Evolutionary conservation across 2,797 vertebrate species (phyloP), one percentile per base, ranked within the genome.

Genomic region (Enteromius mattozi): DNA sequence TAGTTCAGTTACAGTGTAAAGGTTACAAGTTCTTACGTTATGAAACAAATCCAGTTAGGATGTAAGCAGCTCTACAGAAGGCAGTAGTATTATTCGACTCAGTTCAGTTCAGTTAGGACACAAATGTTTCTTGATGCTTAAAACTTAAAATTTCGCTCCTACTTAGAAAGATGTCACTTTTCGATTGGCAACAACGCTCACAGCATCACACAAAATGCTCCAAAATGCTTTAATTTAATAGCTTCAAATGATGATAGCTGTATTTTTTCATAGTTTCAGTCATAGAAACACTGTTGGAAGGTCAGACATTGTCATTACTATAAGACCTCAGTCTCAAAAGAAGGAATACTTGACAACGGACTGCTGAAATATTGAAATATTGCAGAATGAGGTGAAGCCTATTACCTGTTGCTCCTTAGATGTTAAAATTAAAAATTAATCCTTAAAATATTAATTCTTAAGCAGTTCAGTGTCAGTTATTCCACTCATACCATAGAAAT

Each of bases 321-420:
- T 35, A 59, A 40, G 54, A 77, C 35, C 76, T 61, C 30, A n/a
- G 30, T 75, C 56, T 78, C 24, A 47, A 78, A 63, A 19, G 14
- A 33, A 27, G 77, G 40, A 47, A 14, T 47, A 13, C 47, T 4
- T 78, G 24, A 33, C 6, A 12, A 56, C 6, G 0, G 24, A 7
- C 40, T 1, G 1, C 10, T 65, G 40, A 65, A 78, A 63, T 47
- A 65, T 47, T 33, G 40, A 65, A 78, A 17, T 47, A 78, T 19
- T 7, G 30, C n/a, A 19, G 35, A 14, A 27, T 61, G 33, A 42
- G 27, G n/a, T 16, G 1, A 33, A 45, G 40, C 40, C 24, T 63
- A 63, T 63, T 65, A 42, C 9, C 59, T 33, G 40, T 78, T 47
- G 63, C 77, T 61, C 75, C 54, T 56, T 49, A 56, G 49, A 33